These are phyloP conservation scores for Pelusios castaneus DNA, from an alignment of 2,113 vertebrate genomes.

Conservation along the genomic window DNA sequence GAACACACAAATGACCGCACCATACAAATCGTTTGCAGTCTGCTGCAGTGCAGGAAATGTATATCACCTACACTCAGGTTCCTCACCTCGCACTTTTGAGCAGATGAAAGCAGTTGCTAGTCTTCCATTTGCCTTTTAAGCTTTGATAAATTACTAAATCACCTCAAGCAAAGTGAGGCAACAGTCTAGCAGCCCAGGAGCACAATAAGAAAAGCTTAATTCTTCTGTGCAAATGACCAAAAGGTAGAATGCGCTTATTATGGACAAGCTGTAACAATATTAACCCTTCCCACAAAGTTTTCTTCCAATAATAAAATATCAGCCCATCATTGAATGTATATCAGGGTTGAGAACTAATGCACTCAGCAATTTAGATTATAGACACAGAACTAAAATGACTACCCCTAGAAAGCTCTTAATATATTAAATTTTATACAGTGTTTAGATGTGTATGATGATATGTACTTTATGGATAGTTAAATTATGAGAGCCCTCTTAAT, in stretches of 20 bases:
- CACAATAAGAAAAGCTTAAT: accelerated
- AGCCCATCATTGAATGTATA: accelerated
- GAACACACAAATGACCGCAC: not conserved
- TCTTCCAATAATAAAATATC: not conserved
- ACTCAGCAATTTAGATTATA: not conserved
- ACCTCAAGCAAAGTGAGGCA: not conserved
- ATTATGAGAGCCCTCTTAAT: not conserved
- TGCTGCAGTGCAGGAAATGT: not conserved
- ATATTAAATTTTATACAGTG: too few relatives aligned
- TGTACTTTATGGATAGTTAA: not conserved
- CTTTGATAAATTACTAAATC: not conserved
- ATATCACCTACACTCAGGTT: not conserved
- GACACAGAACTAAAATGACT: not conserved
- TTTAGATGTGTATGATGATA: not conserved
- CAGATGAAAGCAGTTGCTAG: not conserved
- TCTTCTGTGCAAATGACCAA: not conserved
- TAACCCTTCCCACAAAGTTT: accelerated
- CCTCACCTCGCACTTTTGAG: not conserved
- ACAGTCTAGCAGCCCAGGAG: accelerated
- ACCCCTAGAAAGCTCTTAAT: not conserved
- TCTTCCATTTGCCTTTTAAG: not conserved
- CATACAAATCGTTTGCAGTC: not conserved
- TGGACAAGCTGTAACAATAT: not conserved
- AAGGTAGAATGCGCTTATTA: not conserved
- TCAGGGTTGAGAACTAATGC: not conserved